Evolutionary conservation across 2,797 vertebrate genomes (phyloP).

Genomic region (Gallinago solitaria): DNA sequence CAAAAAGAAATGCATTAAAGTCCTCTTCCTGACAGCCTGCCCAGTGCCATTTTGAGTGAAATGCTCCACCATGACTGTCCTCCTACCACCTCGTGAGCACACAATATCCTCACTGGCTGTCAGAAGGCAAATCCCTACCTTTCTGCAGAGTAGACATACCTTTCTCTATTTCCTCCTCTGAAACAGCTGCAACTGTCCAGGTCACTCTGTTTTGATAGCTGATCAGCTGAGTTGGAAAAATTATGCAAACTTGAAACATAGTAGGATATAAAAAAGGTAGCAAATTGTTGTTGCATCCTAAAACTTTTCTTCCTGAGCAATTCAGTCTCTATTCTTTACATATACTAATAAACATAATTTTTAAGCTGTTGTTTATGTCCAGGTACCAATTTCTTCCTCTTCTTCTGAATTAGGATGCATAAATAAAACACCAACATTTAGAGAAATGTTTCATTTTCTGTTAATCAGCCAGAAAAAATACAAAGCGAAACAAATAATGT

Average conservation of each 20-base stretch:
- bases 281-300: neutral
- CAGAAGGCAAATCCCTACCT: neutral
- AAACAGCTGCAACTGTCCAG: neutral
- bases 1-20: neutral
- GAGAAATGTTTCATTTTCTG: neutral
- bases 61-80: neutral
- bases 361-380: neutral
- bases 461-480: neutral
- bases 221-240: neutral
- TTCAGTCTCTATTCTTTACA: neutral
- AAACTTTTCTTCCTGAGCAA: neutral
- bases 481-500: neutral
- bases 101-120: neutral
- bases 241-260: neutral
- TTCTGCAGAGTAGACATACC: neutral
- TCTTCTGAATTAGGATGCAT: neutral
- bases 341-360: neutral
- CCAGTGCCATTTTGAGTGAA: neutral
- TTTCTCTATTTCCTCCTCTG: neutral
- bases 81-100: neutral
- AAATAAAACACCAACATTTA: neutral
- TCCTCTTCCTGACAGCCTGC: neutral
- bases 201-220: neutral
- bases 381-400: neutral
- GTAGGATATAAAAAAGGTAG: neutral